Base-by-base conservation (phyloP, 2,113 vertebrate genomes). In the Xenopus tropicalis region DNA sequence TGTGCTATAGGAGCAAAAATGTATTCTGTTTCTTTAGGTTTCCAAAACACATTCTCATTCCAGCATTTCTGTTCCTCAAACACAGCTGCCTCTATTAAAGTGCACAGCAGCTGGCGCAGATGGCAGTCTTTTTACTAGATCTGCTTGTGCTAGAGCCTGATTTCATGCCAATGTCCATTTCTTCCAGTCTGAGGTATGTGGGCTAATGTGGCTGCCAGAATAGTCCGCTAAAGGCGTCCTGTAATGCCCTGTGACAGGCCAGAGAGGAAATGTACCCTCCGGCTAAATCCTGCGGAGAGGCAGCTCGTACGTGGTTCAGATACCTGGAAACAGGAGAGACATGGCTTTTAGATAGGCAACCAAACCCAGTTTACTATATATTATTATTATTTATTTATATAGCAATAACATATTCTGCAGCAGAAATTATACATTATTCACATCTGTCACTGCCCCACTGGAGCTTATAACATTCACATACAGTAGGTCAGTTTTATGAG, bases 221-320 rank as follows among this genome's bases (percentile, higher is more conserved):
- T 61, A 99, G 90, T 10, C 96, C 95, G 29, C 95, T 98, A 91
- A 99, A 95, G 0, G 97, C 96, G 66, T 99, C 97, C 85, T 99
- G 96, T 21, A 99, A 77, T 14, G 97, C 97, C 76, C 96, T 89
- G 84, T 96, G 90, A 88, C 97, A 99, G 0, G 96, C 97, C 16
- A 98, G 88, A 37, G 91, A 93, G 37, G 97, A 95, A 24, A 87
- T 81, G 83, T 99, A 99, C 79, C 97, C 97, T 77, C 97, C 97
- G 11, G 96, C 97, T 14, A 95, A 86, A 81, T 99, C 97, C 88
- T 96, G 95, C 1, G 90, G 91, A 52, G 93, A 88, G 70, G 95
- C 89, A 0, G 92, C 88, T 81, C 96, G 91, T 19, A 99, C 96
- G 1, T 99, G 96, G 85, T 88, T 95, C 82, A 99, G 90, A 85